Evolutionary conservation across 2,113 vertebrate genomes (phyloP), one percentile per base, ranked within the genome.

Genomic region (Furnarius figulus): DNA sequence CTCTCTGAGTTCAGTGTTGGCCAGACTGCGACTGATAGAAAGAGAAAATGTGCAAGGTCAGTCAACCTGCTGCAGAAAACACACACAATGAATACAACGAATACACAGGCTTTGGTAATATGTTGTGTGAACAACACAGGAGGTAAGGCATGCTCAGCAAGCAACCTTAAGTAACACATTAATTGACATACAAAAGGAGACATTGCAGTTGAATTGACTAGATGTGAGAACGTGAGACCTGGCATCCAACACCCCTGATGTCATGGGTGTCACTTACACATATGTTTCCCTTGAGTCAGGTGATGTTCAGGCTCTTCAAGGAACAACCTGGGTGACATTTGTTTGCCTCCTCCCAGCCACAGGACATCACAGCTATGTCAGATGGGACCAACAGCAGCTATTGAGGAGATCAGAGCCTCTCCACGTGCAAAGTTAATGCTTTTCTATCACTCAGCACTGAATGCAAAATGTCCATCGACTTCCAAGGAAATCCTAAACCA

Each of bases 401-500:
- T 25, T 72, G 30, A 20, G 71, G 67, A 33, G 37, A n/a, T 14
- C 13, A 66, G 19, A 6, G 9, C 10, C 30, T 19, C 52, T 37
- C 23, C 59, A n/a, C 0, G 0, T 19, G n/a, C 4, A 67, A 71
- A 14, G n/a, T n/a, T 52, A n/a, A 9, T 30, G 24, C 33, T 89
- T 61, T 59, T 40, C 8, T 13, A 33, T 13, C 1, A 1, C 19
- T 37, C 59, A 59, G 18, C 44, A 65, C 12, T 18, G 14, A 68
- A 59, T 7, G 7, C 27, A 76, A 86, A 72, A 83, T 15, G 25
- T 47, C 71, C 19, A 16, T 4, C 21, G 40, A 55, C 42, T 85
- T 92, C 62, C 3, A 6, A 85, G 50, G 44, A 75, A 78, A 78
- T 72, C 17, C 20, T 52, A 68, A 90, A 75, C 24, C 21, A 17